A percentile compares a stretch with the other conserved stretches of the same genome.
phyloP scores from a whole-genome alignment of 1,140 invertebrate genomes.

The Solenopsis invicta region DNA sequence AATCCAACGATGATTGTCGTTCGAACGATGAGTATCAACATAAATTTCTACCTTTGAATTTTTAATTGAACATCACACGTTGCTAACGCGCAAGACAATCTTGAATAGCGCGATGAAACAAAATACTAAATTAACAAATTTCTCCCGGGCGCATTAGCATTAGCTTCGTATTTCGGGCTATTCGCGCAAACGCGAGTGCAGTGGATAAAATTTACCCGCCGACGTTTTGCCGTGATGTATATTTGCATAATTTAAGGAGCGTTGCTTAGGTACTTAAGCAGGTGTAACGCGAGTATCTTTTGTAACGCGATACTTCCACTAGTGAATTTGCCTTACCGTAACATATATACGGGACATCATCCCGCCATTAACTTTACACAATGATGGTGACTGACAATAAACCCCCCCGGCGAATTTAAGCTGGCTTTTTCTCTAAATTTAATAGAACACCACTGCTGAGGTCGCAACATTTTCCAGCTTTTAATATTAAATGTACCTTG shows the following conservation, averaged over 20 bases:
- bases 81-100: not conserved
- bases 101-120: slow-evolving; percentile 1
- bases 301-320: slow-evolving; percentile 54
- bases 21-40: not conserved
- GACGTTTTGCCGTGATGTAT: slow-evolving; percentile 49
- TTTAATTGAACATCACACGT: not conserved
- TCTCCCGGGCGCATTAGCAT: slow-evolving; percentile 20
- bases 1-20: not conserved
- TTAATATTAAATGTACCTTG: not conserved
- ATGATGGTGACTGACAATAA: not conserved
- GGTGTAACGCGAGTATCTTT: slow-evolving; percentile 62
- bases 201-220: slow-evolving; percentile 49
- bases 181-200: slow-evolving; percentile 21
- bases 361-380: slow-evolving; percentile 33
- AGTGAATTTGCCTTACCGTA: slow-evolving; percentile 49
- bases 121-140: slow-evolving; percentile 48
- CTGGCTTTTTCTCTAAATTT: slow-evolving; percentile 14
- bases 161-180: slow-evolving; percentile 45
- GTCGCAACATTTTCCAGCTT: not conserved
- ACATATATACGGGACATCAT: slow-evolving; percentile 11
- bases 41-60: not conserved
- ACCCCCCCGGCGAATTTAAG: not conserved
- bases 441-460: not conserved
- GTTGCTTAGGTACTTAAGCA: slow-evolving; percentile 58
- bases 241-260: slow-evolving; percentile 63